Percentiles rank a stretch among this genome's conserved stretches.
Evolutionary conservation across 2,888 invertebrate genomes (phyloP).

Genomic region (Vanessa cardui): DNA sequence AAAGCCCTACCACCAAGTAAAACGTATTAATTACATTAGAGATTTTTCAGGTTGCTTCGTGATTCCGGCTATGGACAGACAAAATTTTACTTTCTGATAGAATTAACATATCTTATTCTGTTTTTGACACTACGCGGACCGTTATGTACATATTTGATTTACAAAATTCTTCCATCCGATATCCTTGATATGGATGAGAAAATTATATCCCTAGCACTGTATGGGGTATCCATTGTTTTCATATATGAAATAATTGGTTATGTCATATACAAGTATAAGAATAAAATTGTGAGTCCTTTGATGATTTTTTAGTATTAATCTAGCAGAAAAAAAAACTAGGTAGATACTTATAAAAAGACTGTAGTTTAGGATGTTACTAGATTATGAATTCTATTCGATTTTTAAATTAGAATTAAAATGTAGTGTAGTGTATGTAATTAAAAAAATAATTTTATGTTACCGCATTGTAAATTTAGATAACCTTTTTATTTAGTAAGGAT

Average conservation of each 20-base stretch:
- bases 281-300: slow-evolving; percentile 60
- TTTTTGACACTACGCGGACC: slow-evolving; percentile 79
- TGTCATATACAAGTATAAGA: slow-evolving; percentile 65
- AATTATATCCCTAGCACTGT: slow-evolving; percentile 63
- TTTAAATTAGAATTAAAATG: too few relatives aligned
- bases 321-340: too few relatives aligned
- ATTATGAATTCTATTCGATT: too few relatives aligned
- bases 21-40: too few relatives aligned
- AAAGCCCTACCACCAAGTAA: too few relatives aligned
- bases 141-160: slow-evolving; percentile 77
- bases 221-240: slow-evolving; percentile 70
- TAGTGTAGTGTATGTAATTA: too few relatives aligned
- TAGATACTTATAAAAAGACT: too few relatives aligned
- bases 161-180: slow-evolving; percentile 64
- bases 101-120: slow-evolving; percentile 73
- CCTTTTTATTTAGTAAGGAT: too few relatives aligned
- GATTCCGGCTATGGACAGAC: slow-evolving; percentile 74
- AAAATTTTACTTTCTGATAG: slow-evolving; percentile 68
- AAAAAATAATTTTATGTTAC: too few relatives aligned
- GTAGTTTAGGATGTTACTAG: too few relatives aligned
- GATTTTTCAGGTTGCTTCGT: slow-evolving; percentile 80
- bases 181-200: slow-evolving; percentile 70
- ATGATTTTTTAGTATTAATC: too few relatives aligned
- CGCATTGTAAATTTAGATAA: too few relatives aligned
- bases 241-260: slow-evolving; percentile 73